These are phyloP conservation scores for Epinotia ramella DNA, from an alignment of 2,888 invertebrate genomes.

Conservation along the genomic window DNA sequence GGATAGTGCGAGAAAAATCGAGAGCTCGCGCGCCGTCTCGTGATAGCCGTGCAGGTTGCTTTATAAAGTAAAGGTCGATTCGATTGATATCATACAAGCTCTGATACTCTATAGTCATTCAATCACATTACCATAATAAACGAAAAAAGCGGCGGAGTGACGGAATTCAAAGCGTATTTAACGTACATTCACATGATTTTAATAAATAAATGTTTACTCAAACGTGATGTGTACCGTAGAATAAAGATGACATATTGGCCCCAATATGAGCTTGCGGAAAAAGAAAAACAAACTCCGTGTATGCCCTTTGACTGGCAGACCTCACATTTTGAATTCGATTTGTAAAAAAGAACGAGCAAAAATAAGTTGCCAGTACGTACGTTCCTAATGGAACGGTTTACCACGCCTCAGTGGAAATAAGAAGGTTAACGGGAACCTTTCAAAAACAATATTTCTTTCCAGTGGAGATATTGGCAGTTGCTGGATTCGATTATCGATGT, in stretches of 20 bases:
- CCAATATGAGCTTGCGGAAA: slow-evolving; percentile 22
- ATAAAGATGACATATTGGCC: slow-evolving; percentile 34
- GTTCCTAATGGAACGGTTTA: slow-evolving; percentile 57
- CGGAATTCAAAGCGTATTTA: slow-evolving; percentile 18
- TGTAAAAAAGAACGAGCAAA: slow-evolving; percentile 47
- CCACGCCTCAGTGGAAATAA: slow-evolving; percentile 43
- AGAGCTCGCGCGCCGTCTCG: too few species aligned
- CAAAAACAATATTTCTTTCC: slow-evolving; percentile 43
- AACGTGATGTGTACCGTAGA: slow-evolving; percentile 24
- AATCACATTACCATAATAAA: background rate
- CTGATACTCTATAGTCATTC: background rate
- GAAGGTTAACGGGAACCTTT: slow-evolving; percentile 34
- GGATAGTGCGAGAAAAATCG: too few species aligned
- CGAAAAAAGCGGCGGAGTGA: background rate
- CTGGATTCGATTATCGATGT: slow-evolving; percentile 44
- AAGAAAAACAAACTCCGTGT: slow-evolving; percentile 14
- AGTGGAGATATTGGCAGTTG: slow-evolving; percentile 42
- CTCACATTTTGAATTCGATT: slow-evolving; percentile 39
- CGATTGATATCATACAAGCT: slow-evolving; percentile 10
- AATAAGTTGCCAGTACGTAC: slow-evolving; percentile 57
- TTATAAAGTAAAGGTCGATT: slow-evolving; percentile 30
- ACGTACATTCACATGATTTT: slow-evolving; percentile 3
- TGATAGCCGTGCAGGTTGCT: background rate
- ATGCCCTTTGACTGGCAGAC: slow-evolving; percentile 38
- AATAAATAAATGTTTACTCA: slow-evolving; percentile 18